Evolutionary conservation across 2,888 invertebrate species (phyloP).

Genomic region (Hypercompe scribonia): DNA sequence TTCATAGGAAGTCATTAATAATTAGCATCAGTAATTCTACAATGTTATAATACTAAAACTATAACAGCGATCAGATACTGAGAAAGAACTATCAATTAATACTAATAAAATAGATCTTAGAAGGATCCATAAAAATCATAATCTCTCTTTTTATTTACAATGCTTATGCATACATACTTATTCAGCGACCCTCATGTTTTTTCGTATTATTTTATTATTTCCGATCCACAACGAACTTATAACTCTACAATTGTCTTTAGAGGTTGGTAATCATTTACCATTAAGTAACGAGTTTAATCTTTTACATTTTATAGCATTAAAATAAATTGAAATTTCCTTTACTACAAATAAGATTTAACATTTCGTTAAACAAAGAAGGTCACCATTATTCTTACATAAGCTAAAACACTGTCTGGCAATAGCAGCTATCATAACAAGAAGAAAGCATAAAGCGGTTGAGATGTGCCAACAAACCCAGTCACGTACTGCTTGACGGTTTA

Average conservation of each 20-base stretch:
- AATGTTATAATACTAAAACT: background rate
- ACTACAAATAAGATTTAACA: slow-evolving; percentile 10
- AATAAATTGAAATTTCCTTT: background rate
- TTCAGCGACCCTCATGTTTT: background rate
- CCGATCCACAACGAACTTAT: background rate
- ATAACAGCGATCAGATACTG: background rate
- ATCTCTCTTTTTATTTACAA: background rate
- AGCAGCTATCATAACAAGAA: slow-evolving; percentile 64
- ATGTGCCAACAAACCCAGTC: slow-evolving; percentile 70
- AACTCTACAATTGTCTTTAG: background rate
- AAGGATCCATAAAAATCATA: background rate
- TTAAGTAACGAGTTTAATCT: background rate
- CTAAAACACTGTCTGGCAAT: slow-evolving; percentile 57
- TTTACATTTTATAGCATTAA: background rate
- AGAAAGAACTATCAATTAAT: background rate
- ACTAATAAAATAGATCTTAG: background rate
- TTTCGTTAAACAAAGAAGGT: slow-evolving; percentile 48
- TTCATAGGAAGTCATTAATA: background rate
- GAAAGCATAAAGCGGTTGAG: slow-evolving; percentile 68
- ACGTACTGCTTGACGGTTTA: slow-evolving; percentile 77
- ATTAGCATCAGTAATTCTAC: background rate
- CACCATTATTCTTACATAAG: slow-evolving; percentile 57
- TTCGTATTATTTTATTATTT: background rate
- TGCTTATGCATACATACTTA: background rate
- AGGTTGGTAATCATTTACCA: too few species aligned